Base-by-base conservation (phyloP, 2,888 invertebrate genomes). In the Catocala sponsa region DNA sequence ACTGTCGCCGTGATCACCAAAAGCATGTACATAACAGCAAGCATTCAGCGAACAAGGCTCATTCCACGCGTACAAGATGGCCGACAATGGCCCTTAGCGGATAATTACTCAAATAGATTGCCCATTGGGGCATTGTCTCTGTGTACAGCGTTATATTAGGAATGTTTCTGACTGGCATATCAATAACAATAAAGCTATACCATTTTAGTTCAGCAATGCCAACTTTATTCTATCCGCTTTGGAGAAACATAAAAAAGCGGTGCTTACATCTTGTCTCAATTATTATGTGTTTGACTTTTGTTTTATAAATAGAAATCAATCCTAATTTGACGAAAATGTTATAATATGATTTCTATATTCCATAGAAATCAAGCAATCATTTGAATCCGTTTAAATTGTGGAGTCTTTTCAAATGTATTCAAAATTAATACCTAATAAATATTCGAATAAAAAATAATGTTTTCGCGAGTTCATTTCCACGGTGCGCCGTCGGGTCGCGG, bases 91-190 rank as follows among this genome's bases (percentile, higher is more conserved):
- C 91, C 93, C 93, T 94, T 91, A 89, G 93, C 89, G 92, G 87
- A 91, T 94, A 94, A 94, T 94, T 93, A 94, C 93, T 94, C 94
- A 93, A 94, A 94, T 93, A 92, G 93, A 94, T 94, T 92, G 93
- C 91, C 94, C 92, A 91, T 92, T 93, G 90, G 92, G 89, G 92
- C 86, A 92, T 94, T 93, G 92, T 92, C 90, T 90, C 85, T 88
- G 83, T 86, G 83, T 86, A 82, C 84, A 81, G 85, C 81, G 83
- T 88, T 87, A 88, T 91, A 90, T 87, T 83, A 84, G 83, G 83
- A 84, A 87, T 83, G 86, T 85, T 86, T 83, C 84, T 82, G 82
- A 81, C 82, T 82, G 68, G 81, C 80, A 83, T 83, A 83, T 79
- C 78, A 81, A 83, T 81, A 76, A 65, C 68, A 60, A 63, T 46